Conservation (phyloP, 2,113 vertebrate species). For the Solea senegalensis region DNA sequence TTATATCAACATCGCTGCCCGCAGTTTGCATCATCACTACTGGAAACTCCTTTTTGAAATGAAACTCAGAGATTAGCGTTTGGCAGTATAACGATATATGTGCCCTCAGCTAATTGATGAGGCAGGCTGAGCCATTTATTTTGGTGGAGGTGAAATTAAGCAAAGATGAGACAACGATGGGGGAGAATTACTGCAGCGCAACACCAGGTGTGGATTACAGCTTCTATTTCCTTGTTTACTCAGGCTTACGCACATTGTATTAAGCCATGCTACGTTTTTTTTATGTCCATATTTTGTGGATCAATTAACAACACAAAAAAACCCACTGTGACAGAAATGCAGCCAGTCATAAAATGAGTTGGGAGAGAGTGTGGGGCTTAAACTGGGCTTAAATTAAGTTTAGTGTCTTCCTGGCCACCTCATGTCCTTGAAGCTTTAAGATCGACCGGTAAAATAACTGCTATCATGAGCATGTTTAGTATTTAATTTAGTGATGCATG, state of each 20-base stretch:
- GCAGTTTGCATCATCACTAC: constrained; percentile 20
- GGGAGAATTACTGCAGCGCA: constrained; percentile 40
- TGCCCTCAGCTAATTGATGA: constrained; percentile 60
- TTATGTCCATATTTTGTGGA: background rate
- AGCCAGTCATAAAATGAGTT: background rate
- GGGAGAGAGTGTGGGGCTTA: background rate
- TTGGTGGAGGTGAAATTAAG: constrained; percentile 14
- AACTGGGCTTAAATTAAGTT: background rate
- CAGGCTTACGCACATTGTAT: background rate
- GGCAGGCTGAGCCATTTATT: constrained; percentile 13
- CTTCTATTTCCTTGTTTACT: constrained; percentile 21
- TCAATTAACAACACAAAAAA: background rate
- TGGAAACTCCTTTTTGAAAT: constrained; percentile 5
- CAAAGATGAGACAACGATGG: constrained; percentile 29
- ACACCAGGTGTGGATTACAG: constrained; percentile 42
- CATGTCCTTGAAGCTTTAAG: background rate
- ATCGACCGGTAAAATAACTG: background rate
- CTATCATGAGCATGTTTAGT: background rate
- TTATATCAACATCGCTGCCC: constrained; percentile 61
- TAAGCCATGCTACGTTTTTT: constrained; percentile 7
- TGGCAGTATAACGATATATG: constrained; percentile 42
- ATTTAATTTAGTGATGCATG: background rate
- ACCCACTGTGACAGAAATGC: background rate
- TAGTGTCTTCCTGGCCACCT: background rate
- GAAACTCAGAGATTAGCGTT: constrained; percentile 39